Base-by-base conservation (phyloP, 2,888 invertebrate species). In the Netelia melanura region DNA sequence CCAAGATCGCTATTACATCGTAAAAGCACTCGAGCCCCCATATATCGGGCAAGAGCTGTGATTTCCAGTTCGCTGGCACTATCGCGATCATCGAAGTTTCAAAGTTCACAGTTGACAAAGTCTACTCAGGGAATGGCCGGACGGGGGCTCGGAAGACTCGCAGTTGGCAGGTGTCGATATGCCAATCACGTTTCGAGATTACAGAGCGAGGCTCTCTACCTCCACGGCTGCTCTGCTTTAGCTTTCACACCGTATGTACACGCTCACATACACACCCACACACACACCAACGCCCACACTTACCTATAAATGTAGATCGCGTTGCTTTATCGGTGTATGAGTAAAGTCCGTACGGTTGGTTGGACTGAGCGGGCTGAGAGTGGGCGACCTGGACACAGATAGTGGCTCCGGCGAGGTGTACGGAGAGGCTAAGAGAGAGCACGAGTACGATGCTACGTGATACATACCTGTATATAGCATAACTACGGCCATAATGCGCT, bases 121-220 rank as follows among this genome's bases (percentile, higher is more conserved):
- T 90, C 87, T 83, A 86, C 81, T 83, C 85, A 70, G 80, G 65
- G 65, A 79, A 85, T 79, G 74, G 79, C 74, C 65, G 64, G 54
- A 72, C 62, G 75, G 65, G 77, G 52, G 56, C 38, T 65, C 65
- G 65, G 81, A 85, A 81, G 84, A 85, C 70, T 85, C 74, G 77
- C 65, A 75, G 82, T 82, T 87, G 90, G 85, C 90, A 90, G 88
- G 88, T 91, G 90, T 90, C 91, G 91, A 91, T 90, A 91, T 81
- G 91, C 90, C 91, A 89, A 91, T 91, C 91, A 89, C 84, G 80
- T 78, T 70, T 86, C 75, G 88, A 85, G 87, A 91, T 90, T 87
- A 87, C 84, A 86, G 87, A 84, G 87, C 79, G 81, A 75, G 75
- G 48, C 68, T 52, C 14, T 68, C 78, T 58, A 48, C 44, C 76